Evolutionary conservation across 2,888 invertebrate genomes (phyloP).

Genomic region (Plutella xylostella): DNA sequence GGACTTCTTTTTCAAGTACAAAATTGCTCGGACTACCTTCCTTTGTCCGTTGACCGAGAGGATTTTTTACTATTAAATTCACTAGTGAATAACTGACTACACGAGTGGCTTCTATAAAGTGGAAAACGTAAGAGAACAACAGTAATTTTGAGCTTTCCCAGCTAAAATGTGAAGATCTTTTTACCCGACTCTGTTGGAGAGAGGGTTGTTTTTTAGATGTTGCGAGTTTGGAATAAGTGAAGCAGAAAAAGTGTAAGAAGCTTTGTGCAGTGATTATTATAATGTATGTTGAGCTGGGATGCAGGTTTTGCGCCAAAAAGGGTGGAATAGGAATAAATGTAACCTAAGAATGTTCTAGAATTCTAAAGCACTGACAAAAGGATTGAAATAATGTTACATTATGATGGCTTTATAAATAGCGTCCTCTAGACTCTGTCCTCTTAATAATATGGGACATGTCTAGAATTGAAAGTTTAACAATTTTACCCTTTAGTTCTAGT

Average conservation of each 20-base stretch:
- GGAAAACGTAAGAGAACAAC: neutral
- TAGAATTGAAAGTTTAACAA: no score
- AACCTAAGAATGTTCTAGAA: no score
- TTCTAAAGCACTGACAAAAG: no score
- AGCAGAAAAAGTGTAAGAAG: neutral
- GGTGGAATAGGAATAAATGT: no score
- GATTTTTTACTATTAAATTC: slow-evolving; percentile 5
- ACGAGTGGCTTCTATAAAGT: neutral
- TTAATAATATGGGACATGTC: no score
- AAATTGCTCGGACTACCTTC: slow-evolving; percentile 48
- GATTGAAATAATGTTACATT: no score
- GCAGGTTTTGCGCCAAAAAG: no score
- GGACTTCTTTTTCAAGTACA: slow-evolving; percentile 45
- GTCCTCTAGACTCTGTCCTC: no score
- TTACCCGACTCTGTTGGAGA: no score
- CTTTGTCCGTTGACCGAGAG: slow-evolving; percentile 54
- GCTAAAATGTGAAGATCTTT: neutral
- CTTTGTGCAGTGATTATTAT: neutral
- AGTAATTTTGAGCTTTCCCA: neutral
- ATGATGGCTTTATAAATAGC: no score
- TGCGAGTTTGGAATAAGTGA: neutral
- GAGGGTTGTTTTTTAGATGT: neutral
- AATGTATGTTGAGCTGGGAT: no score
- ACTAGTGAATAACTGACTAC: neutral
- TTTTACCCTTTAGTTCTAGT: no score